Evolutionary conservation across 2,888 invertebrate genomes (phyloP).

Genomic region (Trachelus iudaicus): DNA sequence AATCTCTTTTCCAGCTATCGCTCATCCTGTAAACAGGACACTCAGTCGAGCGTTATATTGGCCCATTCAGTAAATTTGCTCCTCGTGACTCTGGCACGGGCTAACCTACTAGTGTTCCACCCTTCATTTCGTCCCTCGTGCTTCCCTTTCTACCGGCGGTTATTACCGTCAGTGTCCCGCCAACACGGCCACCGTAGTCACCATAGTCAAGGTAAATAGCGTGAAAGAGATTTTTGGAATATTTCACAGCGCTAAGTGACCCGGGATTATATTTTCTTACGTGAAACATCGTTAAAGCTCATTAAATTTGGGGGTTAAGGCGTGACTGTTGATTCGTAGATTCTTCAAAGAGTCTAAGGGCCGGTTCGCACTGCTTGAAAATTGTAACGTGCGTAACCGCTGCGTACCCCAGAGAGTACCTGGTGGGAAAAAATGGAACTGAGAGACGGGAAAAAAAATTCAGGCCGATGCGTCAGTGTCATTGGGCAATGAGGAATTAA

Average conservation of each 20-base stretch:
- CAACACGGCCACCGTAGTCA: neutral
- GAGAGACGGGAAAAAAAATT: neutral
- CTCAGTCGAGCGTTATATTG: constrained; percentile 54
- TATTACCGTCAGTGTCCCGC: neutral
- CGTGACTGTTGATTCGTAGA: too few species aligned
- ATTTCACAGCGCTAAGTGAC: neutral
- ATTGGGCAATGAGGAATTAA: constrained; percentile 63
- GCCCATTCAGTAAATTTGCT: constrained; percentile 39
- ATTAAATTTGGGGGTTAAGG: too few species aligned
- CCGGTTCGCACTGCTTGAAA: neutral
- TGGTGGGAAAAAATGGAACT: constrained; percentile 28
- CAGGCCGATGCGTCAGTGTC: constrained; percentile 62
- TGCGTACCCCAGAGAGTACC: neutral
- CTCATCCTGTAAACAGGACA: constrained; percentile 43
- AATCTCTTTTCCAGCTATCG: constrained; percentile 47
- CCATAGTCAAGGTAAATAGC: neutral
- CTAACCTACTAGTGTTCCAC: constrained; percentile 3
- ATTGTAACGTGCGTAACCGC: neutral
- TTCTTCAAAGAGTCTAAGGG: too few species aligned
- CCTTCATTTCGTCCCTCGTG: neutral
- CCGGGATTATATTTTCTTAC: neutral
- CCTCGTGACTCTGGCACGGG: constrained; percentile 29
- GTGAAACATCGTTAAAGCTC: neutral
- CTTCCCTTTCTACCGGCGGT: neutral
- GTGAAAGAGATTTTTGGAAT: neutral